These are phyloP conservation scores for Nesidiocoris tenuis DNA, from an alignment of 2,888 invertebrate species.

Conservation along the genomic window DNA sequence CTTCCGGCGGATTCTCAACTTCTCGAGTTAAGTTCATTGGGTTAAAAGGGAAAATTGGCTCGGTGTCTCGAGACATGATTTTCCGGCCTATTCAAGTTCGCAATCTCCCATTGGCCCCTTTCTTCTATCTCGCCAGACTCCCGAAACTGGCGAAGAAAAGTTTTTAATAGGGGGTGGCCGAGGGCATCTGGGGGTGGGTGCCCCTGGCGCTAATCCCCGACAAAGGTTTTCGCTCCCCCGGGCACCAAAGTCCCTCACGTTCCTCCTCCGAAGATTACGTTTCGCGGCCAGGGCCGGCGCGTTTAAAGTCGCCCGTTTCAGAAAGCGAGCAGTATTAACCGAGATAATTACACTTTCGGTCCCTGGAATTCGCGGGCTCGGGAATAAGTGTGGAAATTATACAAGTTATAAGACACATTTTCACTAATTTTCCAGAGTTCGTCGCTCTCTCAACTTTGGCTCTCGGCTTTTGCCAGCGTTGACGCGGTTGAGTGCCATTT, in stretches of 20 bases:
- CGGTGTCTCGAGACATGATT: constrained; percentile 10
- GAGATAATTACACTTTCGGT: constrained; percentile 26
- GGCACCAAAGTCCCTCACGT: constrained; percentile 7
- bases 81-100: constrained; percentile 18
- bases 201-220: constrained; percentile 14
- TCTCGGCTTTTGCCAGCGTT: background rate
- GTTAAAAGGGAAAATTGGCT: constrained; percentile 10
- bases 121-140: constrained; percentile 1
- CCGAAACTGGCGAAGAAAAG: constrained; percentile 23
- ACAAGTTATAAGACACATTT: constrained; percentile 11
- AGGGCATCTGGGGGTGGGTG: background rate
- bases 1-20: background rate
- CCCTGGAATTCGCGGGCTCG: background rate
- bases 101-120: background rate
- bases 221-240: constrained; percentile 13
- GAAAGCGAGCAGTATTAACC: constrained; percentile 23
- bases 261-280: background rate
- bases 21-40: background rate
- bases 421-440: constrained; percentile 22
- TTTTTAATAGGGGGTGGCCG: constrained; percentile 7
- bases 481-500: background rate
- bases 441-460: background rate
- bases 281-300: background rate
- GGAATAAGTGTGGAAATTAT: constrained; percentile 27
- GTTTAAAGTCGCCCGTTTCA: background rate